These are phyloP conservation scores for Premnoplex brunnescens DNA, from an alignment of 2,797 vertebrate genomes.

Conservation along the genomic window DNA sequence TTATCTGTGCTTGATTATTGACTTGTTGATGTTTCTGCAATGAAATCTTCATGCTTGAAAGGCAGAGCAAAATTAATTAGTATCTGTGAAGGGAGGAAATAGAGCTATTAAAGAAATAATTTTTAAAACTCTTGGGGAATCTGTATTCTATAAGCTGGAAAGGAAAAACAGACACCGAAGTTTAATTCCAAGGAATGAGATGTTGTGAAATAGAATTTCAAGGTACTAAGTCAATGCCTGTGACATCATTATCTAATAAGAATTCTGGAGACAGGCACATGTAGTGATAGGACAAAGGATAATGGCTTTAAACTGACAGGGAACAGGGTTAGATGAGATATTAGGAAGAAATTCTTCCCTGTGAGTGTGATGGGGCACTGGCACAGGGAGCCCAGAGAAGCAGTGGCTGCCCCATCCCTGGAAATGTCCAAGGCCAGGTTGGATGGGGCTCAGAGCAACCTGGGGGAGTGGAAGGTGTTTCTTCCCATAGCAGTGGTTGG, in stretches of 20 bases:
- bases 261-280: neutral
- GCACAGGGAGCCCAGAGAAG: neutral
- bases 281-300: neutral
- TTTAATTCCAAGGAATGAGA: neutral
- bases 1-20: neutral
- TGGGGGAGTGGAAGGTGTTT: neutral
- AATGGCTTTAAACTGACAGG: neutral
- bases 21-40: neutral
- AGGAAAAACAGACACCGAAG: neutral
- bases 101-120: neutral
- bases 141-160: neutral
- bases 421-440: neutral
- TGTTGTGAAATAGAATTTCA: neutral
- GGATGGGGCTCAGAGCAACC: neutral
- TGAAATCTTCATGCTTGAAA: neutral
- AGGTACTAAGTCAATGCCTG: neutral
- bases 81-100: neutral
- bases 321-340: neutral
- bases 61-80: slow-evolving; percentile 33
- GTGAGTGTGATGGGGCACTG: neutral
- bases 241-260: neutral
- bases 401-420: neutral
- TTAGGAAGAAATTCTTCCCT: neutral
- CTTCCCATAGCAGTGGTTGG: neutral
- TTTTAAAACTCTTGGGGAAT: neutral